Conservation (phyloP, 2,113 vertebrate genomes). For the Dasypus novemcinctus region DNA sequence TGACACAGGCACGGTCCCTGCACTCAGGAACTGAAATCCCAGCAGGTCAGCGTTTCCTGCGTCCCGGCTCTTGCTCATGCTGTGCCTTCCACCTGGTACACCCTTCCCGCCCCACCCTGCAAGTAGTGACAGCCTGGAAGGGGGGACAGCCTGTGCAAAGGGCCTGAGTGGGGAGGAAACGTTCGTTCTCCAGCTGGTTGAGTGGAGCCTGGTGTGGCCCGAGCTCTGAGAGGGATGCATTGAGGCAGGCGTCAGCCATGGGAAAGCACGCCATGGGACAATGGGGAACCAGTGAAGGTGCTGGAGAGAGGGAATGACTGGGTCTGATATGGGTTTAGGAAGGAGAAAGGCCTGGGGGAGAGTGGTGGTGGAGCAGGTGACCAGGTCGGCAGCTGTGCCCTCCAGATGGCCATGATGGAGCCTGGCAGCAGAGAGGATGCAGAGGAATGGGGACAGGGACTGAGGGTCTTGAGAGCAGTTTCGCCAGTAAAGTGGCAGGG, state of each 20-base stretch:
- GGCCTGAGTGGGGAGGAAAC: not conserved
- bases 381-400: not conserved
- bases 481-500: not conserved
- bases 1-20: not conserved
- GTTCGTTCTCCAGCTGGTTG: not conserved
- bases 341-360: not conserved
- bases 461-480: not conserved
- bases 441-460: too few relatives aligned
- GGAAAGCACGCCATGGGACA: not conserved
- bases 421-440: not conserved
- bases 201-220: not conserved
- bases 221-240: not conserved
- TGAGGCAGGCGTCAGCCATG: not conserved
- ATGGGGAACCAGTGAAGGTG: not conserved
- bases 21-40: not conserved
- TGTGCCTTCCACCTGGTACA: not conserved
- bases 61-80: not conserved
- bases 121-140: too few relatives aligned
- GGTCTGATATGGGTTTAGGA: not conserved
- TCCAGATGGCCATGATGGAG: not conserved
- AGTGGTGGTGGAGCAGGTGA: too few relatives aligned
- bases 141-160: not conserved
- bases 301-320: not conserved
- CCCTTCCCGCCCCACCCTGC: not conserved
- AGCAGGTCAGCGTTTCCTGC: not conserved